These are phyloP conservation scores for Baccha elongata DNA, from an alignment of 2,888 invertebrate species.

Conservation along the genomic window DNA sequence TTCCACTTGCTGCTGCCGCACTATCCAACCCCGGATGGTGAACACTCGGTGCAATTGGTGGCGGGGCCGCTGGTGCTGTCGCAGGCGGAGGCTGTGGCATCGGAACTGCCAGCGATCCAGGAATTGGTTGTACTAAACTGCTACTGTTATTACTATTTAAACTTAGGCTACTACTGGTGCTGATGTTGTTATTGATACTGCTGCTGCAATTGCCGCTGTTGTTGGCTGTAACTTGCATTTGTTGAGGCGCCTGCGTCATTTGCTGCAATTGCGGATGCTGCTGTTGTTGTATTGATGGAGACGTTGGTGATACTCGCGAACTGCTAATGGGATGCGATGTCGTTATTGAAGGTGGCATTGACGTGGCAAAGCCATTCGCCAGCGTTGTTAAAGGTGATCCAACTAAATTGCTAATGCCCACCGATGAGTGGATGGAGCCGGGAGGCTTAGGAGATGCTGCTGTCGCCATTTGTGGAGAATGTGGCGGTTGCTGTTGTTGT, in stretches of 20 bases:
- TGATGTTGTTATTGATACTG: conserved; percentile 66
- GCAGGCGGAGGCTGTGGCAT: conserved; percentile 76
- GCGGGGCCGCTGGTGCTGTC: conserved; percentile 80
- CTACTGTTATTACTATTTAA: conserved; percentile 75
- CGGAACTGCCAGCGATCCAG: conserved; percentile 78
- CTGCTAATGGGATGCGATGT: conserved; percentile 77
- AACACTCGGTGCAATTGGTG: conserved; percentile 80
- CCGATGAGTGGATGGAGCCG: conserved; percentile 72
- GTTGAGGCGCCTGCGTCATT: conserved; percentile 75
- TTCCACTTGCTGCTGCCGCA: conserved; percentile 80
- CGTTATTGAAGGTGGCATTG: conserved; percentile 76
- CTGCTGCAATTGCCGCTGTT: conserved; percentile 72
- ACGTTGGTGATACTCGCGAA: conserved; percentile 74
- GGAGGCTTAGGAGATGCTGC: conserved; percentile 69
- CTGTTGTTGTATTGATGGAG: conserved; percentile 76
- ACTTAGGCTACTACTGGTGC: conserved; percentile 72
- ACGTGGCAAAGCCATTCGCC: conserved; percentile 77
- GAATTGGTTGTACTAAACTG: conserved; percentile 83
- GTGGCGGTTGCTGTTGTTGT: conserved; percentile 61
- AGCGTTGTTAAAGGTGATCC: conserved; percentile 77
- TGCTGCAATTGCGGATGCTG: conserved; percentile 79
- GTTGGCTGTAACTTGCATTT: conserved; percentile 76
- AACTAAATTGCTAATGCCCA: conserved; percentile 76
- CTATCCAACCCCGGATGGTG: conserved; percentile 76
- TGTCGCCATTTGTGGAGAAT: conserved; percentile 66